Evolutionary conservation across 2,888 invertebrate genomes (phyloP), one percentile per base, ranked within the genome.

Genomic region (Drosophila siamana): DNA sequence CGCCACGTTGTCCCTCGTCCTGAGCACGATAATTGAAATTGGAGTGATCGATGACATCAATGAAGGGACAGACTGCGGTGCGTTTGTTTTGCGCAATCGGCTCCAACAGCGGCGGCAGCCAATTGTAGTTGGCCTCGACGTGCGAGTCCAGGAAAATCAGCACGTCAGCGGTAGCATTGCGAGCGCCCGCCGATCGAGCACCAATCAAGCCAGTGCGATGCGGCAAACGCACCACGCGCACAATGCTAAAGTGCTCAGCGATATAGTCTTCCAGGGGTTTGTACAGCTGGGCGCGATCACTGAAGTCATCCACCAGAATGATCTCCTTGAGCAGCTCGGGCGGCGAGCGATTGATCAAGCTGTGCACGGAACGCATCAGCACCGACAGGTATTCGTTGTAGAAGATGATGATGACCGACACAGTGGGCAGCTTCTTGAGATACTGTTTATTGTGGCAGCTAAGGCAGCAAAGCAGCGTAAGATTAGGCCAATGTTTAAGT

Each of bases 311-410:
- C 0, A 98, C 98, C 56, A 98, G 92, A 86, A 98, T 96, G 96
- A 73, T 96, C 95, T 95, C 96, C 96, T 92, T 98, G 96, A 98
- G 93, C 43, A 98, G 93, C 81, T 95, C 94, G 0, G 93, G 91
- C 0, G 98, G 98, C 0, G 98, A 97, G 60, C 98, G 94, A 90
- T 96, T 95, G 6, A 98, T 91, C 8, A 98, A 96, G 88, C 97
- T 97, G 91, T 95, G 94, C 19, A 94, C 97, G 41, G 96, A 98
- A 78, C 96, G 93, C 55, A 98, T 92, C 46, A 98, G 92, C 0
- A 98, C 98, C 48, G 96, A 95, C 94, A 97, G 96, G 90, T 98
- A 98, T 90, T 98, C 98, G 88, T 98, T 98, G 92, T 97, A 98
- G 90, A 98, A 98, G 2, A 98, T 98, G 16, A 98, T 96, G 52